A percentile compares a stretch with the other conserved stretches of the same genome.
phyloP scores from a whole-genome alignment of 2,113 vertebrate species.

The Hiodon alosoides region DNA sequence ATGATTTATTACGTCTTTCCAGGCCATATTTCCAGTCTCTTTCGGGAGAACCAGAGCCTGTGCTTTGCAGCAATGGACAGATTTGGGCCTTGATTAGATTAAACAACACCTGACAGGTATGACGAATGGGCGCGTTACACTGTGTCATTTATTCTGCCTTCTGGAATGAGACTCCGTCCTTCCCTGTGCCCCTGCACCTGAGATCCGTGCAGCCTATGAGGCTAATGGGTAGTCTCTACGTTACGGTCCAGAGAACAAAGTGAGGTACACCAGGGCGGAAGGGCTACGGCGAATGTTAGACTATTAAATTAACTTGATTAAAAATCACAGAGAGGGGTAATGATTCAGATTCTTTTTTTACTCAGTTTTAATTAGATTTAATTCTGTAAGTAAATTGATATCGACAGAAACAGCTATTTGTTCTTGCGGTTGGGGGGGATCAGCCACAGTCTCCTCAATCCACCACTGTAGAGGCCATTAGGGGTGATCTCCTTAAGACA shows the following conservation, averaged over 20 bases:
- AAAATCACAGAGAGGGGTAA: not conserved
- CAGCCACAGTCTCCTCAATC: not conserved
- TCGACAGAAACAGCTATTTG: not conserved
- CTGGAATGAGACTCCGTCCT: constrained; percentile 40
- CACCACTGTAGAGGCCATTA: not conserved
- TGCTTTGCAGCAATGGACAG: constrained; percentile 27
- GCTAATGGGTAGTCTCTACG: constrained; percentile 50
- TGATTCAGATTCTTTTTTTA: not conserved
- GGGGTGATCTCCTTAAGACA: not conserved
- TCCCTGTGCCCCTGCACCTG: constrained; percentile 35
- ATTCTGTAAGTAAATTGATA: no score
- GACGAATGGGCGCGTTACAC: constrained; percentile 87
- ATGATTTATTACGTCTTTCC: constrained; percentile 76
- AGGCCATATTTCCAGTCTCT: constrained; percentile 34
- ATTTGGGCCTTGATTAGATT: constrained; percentile 79
- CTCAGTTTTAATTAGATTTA: not conserved
- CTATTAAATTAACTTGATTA: not conserved
- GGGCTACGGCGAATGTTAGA: not conserved
- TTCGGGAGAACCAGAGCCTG: not conserved
- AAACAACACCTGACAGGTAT: constrained; percentile 79
- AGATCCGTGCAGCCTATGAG: constrained; percentile 50
- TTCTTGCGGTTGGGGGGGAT: not conserved
- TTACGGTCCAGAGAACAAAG: constrained; percentile 42
- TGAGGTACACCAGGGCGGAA: not conserved
- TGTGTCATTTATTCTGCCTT: constrained; percentile 66